Percentiles rank a stretch among this genome's conserved stretches.
phyloP scores from a whole-genome alignment of 1,140 invertebrate species.

The Capitella teleta region DNA sequence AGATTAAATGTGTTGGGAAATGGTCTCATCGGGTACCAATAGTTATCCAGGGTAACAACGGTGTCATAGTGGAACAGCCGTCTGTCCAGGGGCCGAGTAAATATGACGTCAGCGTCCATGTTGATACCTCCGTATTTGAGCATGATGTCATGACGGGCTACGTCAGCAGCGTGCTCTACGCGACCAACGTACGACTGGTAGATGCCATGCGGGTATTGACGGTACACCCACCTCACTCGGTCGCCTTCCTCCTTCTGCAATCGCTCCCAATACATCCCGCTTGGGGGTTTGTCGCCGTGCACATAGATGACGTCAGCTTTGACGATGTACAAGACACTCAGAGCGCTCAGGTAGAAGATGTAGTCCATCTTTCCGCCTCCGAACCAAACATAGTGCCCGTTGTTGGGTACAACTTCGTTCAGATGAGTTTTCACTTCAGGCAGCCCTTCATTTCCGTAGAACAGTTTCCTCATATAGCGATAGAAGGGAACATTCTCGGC shows the following conservation, averaged over 20 bases:
- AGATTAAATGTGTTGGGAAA: too few species aligned
- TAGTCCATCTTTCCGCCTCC: constrained; percentile 12
- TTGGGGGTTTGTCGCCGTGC: constrained; percentile 9
- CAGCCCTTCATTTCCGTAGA: constrained; percentile 11
- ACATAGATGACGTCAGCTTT: constrained; percentile 11
- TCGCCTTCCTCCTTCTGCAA: neutral
- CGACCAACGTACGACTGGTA: constrained; percentile 7
- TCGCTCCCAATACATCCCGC: neutral
- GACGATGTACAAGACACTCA: constrained; percentile 12
- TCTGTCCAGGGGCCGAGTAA: constrained; percentile 9
- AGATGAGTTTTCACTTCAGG: neutral
- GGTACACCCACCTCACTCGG: too few species aligned
- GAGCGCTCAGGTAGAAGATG: constrained; percentile 13
- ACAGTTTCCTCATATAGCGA: constrained; percentile 7
- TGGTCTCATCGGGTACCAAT: too few species aligned
- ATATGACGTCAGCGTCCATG: constrained; percentile 14
- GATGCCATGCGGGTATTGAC: too few species aligned
- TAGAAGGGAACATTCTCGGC: constrained; percentile 13
- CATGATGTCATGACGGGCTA: constrained; percentile 13
- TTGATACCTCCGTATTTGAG: constrained; percentile 14
- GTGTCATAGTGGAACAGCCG: constrained; percentile 11
- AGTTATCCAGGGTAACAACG: constrained; percentile 12
- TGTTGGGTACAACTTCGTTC: constrained; percentile 12
- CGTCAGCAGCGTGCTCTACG: constrained; percentile 7
- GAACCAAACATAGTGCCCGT: constrained; percentile 13